Evolutionary conservation across 2,888 invertebrate species (phyloP).

Genomic region (Pristionchus entomophagus): DNA sequence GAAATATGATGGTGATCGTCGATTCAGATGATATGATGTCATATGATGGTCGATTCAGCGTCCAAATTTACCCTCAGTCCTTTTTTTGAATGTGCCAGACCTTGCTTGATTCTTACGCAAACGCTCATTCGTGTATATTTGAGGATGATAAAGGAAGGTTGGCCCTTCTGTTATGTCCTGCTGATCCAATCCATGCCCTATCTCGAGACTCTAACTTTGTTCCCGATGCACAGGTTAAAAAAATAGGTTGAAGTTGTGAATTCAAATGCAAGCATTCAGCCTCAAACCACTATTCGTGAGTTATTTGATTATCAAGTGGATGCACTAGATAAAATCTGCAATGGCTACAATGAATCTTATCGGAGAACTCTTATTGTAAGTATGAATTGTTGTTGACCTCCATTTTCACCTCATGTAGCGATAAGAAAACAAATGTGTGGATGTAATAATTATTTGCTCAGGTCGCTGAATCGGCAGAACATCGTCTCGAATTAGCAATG

Average conservation of each 20-base stretch:
- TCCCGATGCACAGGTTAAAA: not conserved
- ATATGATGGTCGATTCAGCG: too few relatives aligned
- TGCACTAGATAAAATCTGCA: not conserved
- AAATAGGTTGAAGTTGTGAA: not conserved
- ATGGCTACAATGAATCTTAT: not conserved
- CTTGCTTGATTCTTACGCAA: too few relatives aligned
- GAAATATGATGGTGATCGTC: too few relatives aligned
- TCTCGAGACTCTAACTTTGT: not conserved
- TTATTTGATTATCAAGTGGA: not conserved
- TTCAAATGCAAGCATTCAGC: not conserved
- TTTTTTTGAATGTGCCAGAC: too few relatives aligned
- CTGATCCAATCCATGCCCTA: slow-evolving; percentile 2
- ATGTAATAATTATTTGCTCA: not conserved
- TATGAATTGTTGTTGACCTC: too few relatives aligned
- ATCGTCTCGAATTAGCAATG: not conserved
- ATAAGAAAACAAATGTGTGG: not conserved
- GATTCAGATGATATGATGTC: too few relatives aligned
- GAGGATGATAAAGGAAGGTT: not conserved
- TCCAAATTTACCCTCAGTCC: too few relatives aligned
- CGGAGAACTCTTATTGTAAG: not conserved
- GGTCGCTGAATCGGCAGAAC: not conserved
- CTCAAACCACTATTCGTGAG: not conserved
- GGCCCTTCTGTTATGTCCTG: not conserved
- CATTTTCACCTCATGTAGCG: not conserved
- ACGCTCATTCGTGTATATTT: not conserved